Evolutionary conservation across 2,888 invertebrate genomes (phyloP).

Genomic region (Oscheius sp.): DNA sequence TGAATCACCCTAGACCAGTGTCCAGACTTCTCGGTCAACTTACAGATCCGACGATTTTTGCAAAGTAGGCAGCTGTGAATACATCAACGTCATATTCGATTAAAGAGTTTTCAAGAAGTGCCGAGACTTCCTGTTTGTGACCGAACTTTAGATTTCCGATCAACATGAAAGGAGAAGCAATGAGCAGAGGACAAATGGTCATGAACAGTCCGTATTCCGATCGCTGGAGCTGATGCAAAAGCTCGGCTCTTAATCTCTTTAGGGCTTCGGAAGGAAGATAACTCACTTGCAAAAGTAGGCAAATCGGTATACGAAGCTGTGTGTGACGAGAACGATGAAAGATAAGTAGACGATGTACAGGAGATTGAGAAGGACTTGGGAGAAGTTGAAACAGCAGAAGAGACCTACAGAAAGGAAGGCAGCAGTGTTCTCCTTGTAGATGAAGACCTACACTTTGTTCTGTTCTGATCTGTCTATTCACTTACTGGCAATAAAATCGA

Average conservation of each 20-base stretch:
- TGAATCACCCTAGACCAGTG: neutral
- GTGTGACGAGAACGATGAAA: constrained; percentile 21
- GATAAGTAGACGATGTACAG: constrained; percentile 27
- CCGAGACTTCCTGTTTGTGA: neutral
- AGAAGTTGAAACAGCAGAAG: constrained; percentile 21
- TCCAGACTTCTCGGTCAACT: neutral
- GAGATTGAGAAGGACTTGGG: constrained; percentile 7
- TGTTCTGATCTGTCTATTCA: too few species aligned
- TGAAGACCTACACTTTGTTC: constrained; percentile 3
- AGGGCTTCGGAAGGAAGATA: neutral
- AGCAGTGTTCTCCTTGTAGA: neutral
- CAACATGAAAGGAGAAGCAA: constrained; percentile 12
- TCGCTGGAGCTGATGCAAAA: constrained; percentile 5
- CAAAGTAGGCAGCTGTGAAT: constrained; percentile 17
- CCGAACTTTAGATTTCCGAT: constrained; percentile 22
- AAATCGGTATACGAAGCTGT: constrained; percentile 23
- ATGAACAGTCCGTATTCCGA: constrained; percentile 9
- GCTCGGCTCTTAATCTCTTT: neutral
- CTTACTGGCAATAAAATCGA: constrained; percentile 18
- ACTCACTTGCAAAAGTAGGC: constrained; percentile 22
- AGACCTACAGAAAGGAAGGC: constrained; percentile 18
- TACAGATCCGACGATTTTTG: constrained; percentile 14
- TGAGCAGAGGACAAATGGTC: constrained; percentile 6
- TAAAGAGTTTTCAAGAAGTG: neutral
- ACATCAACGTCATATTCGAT: constrained; percentile 5